A percentile compares a stretch with the other conserved stretches of the same genome.
Evolutionary conservation across 2,113 vertebrate species (phyloP).

Genomic region (Callocephalon fimbriatum): DNA sequence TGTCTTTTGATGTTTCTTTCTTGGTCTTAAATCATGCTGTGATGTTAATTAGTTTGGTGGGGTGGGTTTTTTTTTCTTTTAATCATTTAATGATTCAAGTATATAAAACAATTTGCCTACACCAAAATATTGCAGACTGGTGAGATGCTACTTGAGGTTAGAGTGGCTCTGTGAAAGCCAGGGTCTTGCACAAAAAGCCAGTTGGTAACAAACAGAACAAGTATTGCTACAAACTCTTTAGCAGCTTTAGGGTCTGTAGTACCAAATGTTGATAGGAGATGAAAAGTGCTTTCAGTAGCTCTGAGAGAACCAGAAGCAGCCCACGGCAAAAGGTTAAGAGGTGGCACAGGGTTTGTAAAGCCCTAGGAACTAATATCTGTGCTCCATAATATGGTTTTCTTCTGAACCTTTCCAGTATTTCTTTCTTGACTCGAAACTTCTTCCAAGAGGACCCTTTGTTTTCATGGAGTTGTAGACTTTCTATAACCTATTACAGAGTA

Average conservation of each 20-base stretch:
- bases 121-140: neutral
- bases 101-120: slow-evolving; percentile 18
- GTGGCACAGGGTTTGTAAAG: neutral
- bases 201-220: neutral
- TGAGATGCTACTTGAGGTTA: neutral
- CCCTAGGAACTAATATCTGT: neutral
- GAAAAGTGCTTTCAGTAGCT: neutral
- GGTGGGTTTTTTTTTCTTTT: neutral
- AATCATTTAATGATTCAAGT: slow-evolving; percentile 12
- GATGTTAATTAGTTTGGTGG: slow-evolving; percentile 55
- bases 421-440: neutral
- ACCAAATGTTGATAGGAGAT: neutral
- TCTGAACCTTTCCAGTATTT: neutral
- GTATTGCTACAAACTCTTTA: neutral
- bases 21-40: slow-evolving; percentile 53
- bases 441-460: neutral
- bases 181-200: neutral
- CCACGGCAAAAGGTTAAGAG: neutral
- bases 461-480: neutral
- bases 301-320: neutral
- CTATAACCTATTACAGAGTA: neutral
- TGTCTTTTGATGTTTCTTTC: slow-evolving; percentile 64
- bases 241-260: neutral
- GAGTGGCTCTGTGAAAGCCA: neutral
- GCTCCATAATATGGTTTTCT: neutral